phyloP scores from a whole-genome alignment of 2,113 vertebrate genomes.

The Potamarius usumacintae region DNA sequence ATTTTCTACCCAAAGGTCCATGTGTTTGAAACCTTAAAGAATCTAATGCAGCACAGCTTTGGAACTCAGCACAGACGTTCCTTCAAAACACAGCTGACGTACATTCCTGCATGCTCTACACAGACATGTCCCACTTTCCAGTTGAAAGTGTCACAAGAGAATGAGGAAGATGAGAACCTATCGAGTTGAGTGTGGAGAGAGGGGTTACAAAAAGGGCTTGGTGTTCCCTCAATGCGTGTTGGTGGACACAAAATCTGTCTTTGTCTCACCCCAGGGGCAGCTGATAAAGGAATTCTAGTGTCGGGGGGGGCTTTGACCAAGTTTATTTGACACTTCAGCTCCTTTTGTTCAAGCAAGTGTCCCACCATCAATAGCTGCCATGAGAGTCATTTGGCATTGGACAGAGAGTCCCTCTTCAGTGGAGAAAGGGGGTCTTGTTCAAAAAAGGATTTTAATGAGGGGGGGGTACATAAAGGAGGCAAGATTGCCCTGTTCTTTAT shows the following conservation, averaged over 20 bases:
- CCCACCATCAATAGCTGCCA: conserved; percentile 87
- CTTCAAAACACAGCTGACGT: background rate
- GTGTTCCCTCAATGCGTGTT: conserved; percentile 78
- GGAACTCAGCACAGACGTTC: background rate
- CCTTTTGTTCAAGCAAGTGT: conserved; percentile 89
- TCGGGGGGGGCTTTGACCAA: conserved; percentile 75
- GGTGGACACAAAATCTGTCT: conserved; percentile 83
- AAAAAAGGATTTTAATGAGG: conserved; percentile 82
- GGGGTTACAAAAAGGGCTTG: conserved; percentile 59
- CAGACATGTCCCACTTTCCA: background rate
- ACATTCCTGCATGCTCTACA: background rate
- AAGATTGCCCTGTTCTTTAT: conserved; percentile 63
- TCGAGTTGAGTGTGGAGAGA: conserved; percentile 50
- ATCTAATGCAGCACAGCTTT: background rate
- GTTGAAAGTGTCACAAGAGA: conserved; percentile 20
- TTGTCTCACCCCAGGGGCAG: conserved; percentile 81
- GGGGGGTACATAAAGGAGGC: conserved; percentile 60
- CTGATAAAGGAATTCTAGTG: conserved; percentile 88
- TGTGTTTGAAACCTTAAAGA: background rate
- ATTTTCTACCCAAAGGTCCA: conserved; percentile 24
- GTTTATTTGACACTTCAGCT: conserved; percentile 92
- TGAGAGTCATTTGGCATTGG: conserved; percentile 90
- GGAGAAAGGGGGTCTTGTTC: conserved; percentile 94
- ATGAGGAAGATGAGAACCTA: conserved; percentile 65
- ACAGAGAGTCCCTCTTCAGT: conserved; percentile 95